A percentile compares a stretch with the other conserved stretches of the same genome.
Conservation (phyloP, 2,113 vertebrate genomes). For the Crotalus horridus region DNA sequence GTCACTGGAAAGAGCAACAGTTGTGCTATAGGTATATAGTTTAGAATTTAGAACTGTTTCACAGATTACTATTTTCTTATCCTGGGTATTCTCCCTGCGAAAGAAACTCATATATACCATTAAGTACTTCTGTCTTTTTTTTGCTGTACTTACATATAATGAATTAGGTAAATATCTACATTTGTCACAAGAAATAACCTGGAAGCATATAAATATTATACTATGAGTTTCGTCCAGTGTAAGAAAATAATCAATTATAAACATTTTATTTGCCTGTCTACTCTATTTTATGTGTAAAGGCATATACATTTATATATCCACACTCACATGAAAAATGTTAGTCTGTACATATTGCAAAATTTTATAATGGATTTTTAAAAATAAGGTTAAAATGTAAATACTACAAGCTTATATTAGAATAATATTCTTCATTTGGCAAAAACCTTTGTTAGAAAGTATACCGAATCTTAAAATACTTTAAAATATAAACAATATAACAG, state of each 20-base stretch:
- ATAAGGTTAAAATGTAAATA: slow-evolving; percentile 74
- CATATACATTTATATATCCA: background rate
- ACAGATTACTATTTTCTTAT: background rate
- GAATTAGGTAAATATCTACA: background rate
- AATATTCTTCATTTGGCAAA: slow-evolving; percentile 74
- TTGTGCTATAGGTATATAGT: background rate
- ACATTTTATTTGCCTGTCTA: background rate
- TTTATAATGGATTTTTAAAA: slow-evolving; percentile 61
- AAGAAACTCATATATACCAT: background rate
- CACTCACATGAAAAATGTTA: background rate
- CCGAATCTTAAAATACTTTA: slow-evolving; percentile 75
- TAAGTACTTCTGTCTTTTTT: background rate
- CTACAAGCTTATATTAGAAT: slow-evolving; percentile 67
- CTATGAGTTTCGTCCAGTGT: background rate
- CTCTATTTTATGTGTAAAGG: background rate
- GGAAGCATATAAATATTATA: background rate
- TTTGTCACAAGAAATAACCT: background rate
- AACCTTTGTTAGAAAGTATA: slow-evolving; percentile 71
- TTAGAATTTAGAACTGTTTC: background rate
- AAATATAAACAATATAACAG: slow-evolving; percentile 80
- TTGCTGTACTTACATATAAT: background rate
- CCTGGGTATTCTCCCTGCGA: background rate
- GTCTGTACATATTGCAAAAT: slow-evolving; percentile 67
- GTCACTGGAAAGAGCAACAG: background rate
- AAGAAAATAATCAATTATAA: background rate